phyloP scores from a whole-genome alignment of 2,888 invertebrate genomes.

The Chaitophorus viminalis region DNA sequence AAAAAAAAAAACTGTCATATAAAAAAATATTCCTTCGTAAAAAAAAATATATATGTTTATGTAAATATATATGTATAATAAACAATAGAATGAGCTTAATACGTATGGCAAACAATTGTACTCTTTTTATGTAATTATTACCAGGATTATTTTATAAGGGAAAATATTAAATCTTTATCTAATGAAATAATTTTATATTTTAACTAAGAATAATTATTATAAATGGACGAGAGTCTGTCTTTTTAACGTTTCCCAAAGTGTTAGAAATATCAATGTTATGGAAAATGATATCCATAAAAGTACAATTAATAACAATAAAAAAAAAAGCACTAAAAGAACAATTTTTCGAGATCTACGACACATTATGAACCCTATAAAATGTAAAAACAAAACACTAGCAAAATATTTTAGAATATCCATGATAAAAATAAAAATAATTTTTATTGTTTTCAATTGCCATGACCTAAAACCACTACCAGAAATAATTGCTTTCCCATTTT shows the following conservation, averaged over 20 bases:
- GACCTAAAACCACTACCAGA: constrained; percentile 51
- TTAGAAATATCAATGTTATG: constrained; percentile 31
- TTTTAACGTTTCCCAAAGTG: not conserved
- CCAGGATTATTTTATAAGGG: not conserved
- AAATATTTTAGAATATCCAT: constrained; percentile 40
- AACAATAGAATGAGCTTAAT: constrained; percentile 47
- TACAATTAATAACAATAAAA: constrained; percentile 26
- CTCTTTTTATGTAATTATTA: constrained; percentile 24
- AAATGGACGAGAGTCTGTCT: constrained; percentile 30
- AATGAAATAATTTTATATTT: constrained; percentile 3
- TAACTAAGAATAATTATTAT: constrained; percentile 24
- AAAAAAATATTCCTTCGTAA: constrained; percentile 36
- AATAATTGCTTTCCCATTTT: constrained; percentile 42
- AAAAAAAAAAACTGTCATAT: constrained; percentile 33
- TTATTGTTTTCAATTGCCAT: constrained; percentile 24
- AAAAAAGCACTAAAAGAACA: constrained; percentile 21
- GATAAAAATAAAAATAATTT: constrained; percentile 25
- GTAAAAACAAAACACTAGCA: constrained; percentile 49
- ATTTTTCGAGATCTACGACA: constrained; percentile 53
- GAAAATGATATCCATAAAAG: not conserved
- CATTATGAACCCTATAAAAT: constrained; percentile 43
- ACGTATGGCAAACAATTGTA: constrained; percentile 39
- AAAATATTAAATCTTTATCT: constrained; percentile 38
- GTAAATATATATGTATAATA: constrained; percentile 1
- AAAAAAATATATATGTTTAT: constrained; percentile 34